Conservation (phyloP, 2,797 vertebrate genomes). For the Vipera ursinii region DNA sequence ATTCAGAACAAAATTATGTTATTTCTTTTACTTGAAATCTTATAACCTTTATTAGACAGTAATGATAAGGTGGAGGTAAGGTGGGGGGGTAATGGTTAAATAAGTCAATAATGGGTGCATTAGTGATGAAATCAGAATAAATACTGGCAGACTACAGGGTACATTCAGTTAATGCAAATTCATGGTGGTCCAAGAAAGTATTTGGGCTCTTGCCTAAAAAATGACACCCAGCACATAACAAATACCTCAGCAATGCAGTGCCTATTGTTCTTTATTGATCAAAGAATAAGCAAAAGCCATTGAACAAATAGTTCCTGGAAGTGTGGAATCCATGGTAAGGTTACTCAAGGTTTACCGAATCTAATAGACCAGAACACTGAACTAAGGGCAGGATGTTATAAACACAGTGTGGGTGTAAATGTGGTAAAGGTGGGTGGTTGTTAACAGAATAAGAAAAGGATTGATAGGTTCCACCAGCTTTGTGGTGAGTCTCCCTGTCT, state of each 20-base stretch:
- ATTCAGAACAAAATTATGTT: no score
- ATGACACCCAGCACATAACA: background rate
- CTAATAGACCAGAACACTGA: conserved; percentile 7
- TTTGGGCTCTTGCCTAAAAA: conserved; percentile 11
- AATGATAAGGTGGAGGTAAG: background rate
- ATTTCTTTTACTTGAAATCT: background rate
- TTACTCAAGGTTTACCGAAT: conserved; percentile 23
- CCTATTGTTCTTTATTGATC: conserved; percentile 9
- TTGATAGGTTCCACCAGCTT: conserved; percentile 34
- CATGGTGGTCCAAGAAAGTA: conserved; percentile 26
- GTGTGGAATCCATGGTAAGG: background rate
- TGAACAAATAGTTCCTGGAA: conserved; percentile 3
- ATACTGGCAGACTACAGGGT: background rate
- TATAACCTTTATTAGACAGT: background rate
- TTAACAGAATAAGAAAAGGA: background rate
- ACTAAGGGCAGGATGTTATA: conserved; percentile 36
- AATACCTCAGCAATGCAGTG: background rate
- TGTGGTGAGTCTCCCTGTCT: conserved; percentile 40
- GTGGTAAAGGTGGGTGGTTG: background rate
- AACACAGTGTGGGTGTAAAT: background rate
- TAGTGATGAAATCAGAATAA: background rate
- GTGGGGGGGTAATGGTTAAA: background rate
- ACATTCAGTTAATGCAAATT: background rate
- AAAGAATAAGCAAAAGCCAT: conserved; percentile 18
- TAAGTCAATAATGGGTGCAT: background rate